Base-by-base conservation (phyloP, 2,797 vertebrate species). In the Clarias laeviceps region DNA sequence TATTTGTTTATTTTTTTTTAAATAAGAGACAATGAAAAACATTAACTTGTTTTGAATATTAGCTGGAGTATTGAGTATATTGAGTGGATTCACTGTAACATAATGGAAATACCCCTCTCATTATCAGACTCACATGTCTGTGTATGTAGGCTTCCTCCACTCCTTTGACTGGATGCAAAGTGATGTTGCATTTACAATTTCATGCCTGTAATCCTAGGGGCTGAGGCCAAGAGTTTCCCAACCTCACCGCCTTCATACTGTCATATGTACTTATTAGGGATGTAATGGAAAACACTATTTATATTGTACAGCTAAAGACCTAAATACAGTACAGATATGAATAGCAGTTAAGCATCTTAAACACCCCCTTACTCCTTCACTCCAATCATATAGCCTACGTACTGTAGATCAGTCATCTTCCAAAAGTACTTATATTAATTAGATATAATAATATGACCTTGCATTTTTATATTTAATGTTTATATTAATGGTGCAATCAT, bases 41-140 rank as follows among this genome's bases (percentile, higher is more conserved):
- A 68, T 61, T 54, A 84, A 73, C 69, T 61, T 54, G 68, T 37
- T 50, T 7, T 29, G 15, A 59, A 69, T 68, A 82, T 66, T 79
- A 84, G 57, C 24, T 82, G 62, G 79, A 17, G 54, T 83, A 83
- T 73, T 83, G 22, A 54, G 66, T 59, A 66, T n/a, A n/a, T n/a
- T n/a, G n/a, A n/a, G n/a, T 69, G 27, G 56, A 66, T 77, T 65
- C 15, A 57, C 40, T 80, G 34, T 56, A 84, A 20, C 76, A 80
- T 18, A 83, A 40, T 37, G 57, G 61, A 78, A 74, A 32, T 74
- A 76, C 57, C 80, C 27, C 69, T 68, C 69, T 81, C 85, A 89
- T 86, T 87, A 88, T 72, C 66, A 70, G 54, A 27, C 37, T 68
- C 50, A 70, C 62, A 54, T 69, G 62, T 9, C 80, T 15, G 9